phyloP scores from a whole-genome alignment of 2,888 invertebrate genomes.

The Pecten maximus region DNA sequence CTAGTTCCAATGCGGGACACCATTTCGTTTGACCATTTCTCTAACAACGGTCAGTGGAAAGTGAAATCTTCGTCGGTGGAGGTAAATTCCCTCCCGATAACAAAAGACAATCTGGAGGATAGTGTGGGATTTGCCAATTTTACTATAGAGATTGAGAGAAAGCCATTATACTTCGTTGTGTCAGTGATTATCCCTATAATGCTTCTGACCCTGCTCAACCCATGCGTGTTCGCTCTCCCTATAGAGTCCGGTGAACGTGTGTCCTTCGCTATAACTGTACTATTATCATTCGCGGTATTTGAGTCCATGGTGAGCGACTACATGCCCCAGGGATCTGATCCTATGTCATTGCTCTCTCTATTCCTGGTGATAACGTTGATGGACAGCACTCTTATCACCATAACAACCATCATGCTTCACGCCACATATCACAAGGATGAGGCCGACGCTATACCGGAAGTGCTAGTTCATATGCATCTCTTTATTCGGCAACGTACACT shows the following conservation, averaged over 20 bases:
- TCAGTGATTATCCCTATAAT: slow-evolving; percentile 35
- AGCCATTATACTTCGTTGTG: slow-evolving; percentile 39
- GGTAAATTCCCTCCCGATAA: slow-evolving; percentile 38
- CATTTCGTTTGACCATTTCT: slow-evolving; percentile 42
- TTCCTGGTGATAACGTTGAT: slow-evolving; percentile 35
- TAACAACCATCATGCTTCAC: slow-evolving; percentile 38
- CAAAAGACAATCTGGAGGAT: slow-evolving; percentile 39
- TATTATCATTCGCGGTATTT: slow-evolving; percentile 41
- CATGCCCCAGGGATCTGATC: slow-evolving; percentile 41
- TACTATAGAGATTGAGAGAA: slow-evolving; percentile 37
- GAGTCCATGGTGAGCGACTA: slow-evolving; percentile 42
- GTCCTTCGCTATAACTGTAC: slow-evolving; percentile 43
- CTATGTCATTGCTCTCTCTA: slow-evolving; percentile 40
- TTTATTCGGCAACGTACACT: background rate
- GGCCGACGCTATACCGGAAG: slow-evolving; percentile 19
- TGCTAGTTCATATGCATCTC: background rate
- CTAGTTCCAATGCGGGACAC: background rate
- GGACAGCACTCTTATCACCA: slow-evolving; percentile 42
- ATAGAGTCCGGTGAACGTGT: slow-evolving; percentile 41
- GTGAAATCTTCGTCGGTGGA: slow-evolving; percentile 23
- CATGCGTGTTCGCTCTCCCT: slow-evolving; percentile 39
- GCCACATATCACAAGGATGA: slow-evolving; percentile 34
- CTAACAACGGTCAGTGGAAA: slow-evolving; percentile 38
- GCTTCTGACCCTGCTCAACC: slow-evolving; percentile 39
- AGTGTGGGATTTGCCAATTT: slow-evolving; percentile 38